Evolutionary conservation across 2,797 vertebrate genomes (phyloP).

Genomic region (Rhynchonycteris naso): DNA sequence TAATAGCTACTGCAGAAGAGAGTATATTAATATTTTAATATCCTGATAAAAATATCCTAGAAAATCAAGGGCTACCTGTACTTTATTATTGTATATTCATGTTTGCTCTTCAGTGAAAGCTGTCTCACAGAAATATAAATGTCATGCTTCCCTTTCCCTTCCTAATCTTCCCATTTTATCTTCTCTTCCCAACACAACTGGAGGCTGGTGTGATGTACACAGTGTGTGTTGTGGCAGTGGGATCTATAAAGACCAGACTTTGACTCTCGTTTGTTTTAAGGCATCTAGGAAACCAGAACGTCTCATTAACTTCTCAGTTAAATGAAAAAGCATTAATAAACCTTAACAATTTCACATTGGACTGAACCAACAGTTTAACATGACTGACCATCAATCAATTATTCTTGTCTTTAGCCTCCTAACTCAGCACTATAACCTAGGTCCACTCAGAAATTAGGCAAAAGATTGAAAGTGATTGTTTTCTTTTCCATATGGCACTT

Average conservation of each 20-base stretch:
- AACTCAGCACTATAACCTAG: background rate
- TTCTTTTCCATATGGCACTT: background rate
- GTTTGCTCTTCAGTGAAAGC: background rate
- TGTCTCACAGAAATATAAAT: constrained; percentile 8
- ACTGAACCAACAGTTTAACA: background rate
- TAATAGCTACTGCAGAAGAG: background rate
- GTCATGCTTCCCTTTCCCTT: background rate
- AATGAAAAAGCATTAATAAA: constrained; percentile 26
- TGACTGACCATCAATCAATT: background rate
- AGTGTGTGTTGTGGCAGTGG: background rate
- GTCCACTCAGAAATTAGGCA: background rate
- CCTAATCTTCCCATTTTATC: background rate
- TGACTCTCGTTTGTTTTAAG: background rate
- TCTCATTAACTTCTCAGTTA: background rate
- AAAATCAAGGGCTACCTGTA: background rate
- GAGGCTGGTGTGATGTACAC: background rate
- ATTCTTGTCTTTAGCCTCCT: background rate
- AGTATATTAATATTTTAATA: background rate
- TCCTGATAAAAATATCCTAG: background rate
- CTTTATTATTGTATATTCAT: background rate
- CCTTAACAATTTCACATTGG: background rate
- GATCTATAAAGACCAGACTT: background rate
- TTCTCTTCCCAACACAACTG: background rate
- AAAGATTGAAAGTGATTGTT: background rate
- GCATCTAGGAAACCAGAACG: background rate